Conservation (phyloP, 2,113 vertebrate genomes). For the Pomatorhinus ruficollis region DNA sequence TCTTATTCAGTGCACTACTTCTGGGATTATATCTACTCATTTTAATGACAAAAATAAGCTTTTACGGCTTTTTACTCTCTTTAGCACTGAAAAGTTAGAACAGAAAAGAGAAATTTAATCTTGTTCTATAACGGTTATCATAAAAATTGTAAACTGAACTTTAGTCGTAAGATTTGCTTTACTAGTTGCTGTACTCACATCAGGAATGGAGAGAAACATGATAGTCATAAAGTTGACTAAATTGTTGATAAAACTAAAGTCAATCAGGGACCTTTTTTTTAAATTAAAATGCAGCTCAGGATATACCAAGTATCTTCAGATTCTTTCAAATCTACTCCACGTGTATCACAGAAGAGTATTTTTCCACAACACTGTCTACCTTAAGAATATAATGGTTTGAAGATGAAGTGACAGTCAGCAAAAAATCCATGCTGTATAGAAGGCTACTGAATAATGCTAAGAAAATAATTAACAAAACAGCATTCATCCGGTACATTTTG, state of each 20-base stretch:
- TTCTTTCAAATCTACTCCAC: neutral
- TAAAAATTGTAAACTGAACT: neutral
- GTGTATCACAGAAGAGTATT: neutral
- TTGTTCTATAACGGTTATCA: neutral
- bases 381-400: neutral
- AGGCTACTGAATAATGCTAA: neutral
- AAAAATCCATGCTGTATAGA: neutral
- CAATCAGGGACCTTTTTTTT: neutral
- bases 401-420: neutral
- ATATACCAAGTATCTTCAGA: neutral
- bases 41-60: slow-evolving; percentile 30
- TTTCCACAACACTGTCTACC: neutral
- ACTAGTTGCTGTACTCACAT: neutral
- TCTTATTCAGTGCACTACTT: neutral
- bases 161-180: neutral
- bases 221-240: neutral
- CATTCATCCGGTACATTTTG: neutral
- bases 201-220: neutral
- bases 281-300: neutral
- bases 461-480: neutral
- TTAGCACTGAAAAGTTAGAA: neutral
- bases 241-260: neutral
- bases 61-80: neutral
- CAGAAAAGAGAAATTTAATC: neutral
- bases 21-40: neutral